Evolutionary conservation across 2,113 vertebrate species (phyloP), one percentile per base, ranked within the genome.

Genomic region (Alligator mississippiensis): DNA sequence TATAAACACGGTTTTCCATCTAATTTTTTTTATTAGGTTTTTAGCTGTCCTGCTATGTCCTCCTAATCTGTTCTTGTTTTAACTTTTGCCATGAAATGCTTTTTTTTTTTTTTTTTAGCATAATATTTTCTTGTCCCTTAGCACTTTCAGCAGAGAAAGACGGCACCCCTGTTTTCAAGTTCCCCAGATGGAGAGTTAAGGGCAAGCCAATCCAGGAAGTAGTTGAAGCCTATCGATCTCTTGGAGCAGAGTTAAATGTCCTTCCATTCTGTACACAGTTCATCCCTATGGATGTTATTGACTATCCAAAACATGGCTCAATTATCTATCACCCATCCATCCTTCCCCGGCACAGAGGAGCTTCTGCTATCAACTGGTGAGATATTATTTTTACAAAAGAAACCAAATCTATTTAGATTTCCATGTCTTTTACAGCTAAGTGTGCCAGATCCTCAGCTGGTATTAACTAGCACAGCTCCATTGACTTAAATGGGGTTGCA

Each of bases 251-350:
- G 90, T 98, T 99, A n/a, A 99, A 99, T 5, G 99, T 99, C 94
- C 98, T 99, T 96, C 99, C 99, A 0, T 99, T 99, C 98, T 99
- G 99, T 96, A 99, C 99, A 4, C 99, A 99, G 97, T 99, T 99
- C 95, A 99, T 99, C 95, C 99, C 99, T 82, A 99, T 99, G 99
- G 99, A 99, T 76, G 94, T 99, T 76, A 99, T 99, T 78, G 98
- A 99, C 55, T 70, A 97, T 80, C 99, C 99, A 27, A 98, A 97
- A 93, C 98, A 99, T 2, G 99, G 99, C 66, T 99, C 99, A 85
- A 99, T 99, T 97, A 98, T 99, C 95, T 99, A 99, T 94, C 99
- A 99, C 92, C 99, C 99, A 0, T 99, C 99, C 62, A 98, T 99
- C 93, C 98, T 99, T 82, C 99, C 99, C 58, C 98, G 98, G 77